Evolutionary conservation across 2,888 invertebrate species (phyloP), one percentile per base, ranked within the genome.

Genomic region (Dynastes maya): DNA sequence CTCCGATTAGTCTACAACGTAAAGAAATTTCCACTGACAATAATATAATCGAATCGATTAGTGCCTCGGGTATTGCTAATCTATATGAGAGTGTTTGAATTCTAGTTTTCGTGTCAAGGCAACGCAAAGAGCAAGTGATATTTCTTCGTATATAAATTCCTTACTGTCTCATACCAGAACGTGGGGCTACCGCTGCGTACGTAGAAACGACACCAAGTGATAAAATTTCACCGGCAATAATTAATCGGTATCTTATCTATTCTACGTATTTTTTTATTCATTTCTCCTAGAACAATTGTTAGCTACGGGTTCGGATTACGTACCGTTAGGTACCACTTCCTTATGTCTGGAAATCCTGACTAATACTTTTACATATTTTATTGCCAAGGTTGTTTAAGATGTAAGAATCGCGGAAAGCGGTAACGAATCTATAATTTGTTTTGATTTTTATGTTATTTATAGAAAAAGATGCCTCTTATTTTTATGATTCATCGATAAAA

Each of bases 91-190:
- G 27, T 40, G 13, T 58, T 40, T 72, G 58, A 58, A 32, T 72
- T 70, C 16, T 58, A 72, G 58, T 72, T 72, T 72, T 37, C 72
- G 40, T 72, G 72, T 72, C 72, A 72, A 72, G 72, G 72, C 22
- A 40, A 71, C 22, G 55, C 11, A 45, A 45, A 11, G 45, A 45
- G 58, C 72, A 37, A 67, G 40, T 40, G 72, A 58, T 55, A 72
- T 72, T 72, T 58, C 55, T 72, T 8, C 40, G 32, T 58, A 16
- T 55, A 72, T 58, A 72, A 72, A 72, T 72, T 72, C 72, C 37
- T 22, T 40, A 72, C 55, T 61, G 16, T 58, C 58, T 58, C 40
- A 71, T 6, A 71, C n/a, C 1, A 3, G 55, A 16, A 13, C 16
- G 37, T 37, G 16, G 2, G 16, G n/a, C 37, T 53, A 58, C 22